Evolutionary conservation across 2,797 vertebrate genomes (phyloP).

Genomic region (Cheirogaleus major): DNA sequence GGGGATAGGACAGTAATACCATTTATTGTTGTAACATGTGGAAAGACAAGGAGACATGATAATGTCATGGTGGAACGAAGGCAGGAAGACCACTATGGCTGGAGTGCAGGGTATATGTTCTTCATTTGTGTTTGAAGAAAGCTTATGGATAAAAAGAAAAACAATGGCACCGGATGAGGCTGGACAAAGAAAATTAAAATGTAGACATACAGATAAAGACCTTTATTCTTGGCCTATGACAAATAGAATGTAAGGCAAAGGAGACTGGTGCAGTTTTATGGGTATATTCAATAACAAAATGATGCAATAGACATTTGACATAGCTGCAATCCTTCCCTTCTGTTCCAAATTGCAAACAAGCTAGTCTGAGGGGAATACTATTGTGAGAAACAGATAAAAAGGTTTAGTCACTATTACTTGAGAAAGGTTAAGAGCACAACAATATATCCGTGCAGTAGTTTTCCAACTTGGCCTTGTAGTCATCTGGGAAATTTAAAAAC

Average conservation of each 20-base stretch:
- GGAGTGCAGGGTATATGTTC: background rate
- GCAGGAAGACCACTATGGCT: background rate
- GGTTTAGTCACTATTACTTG: conserved; percentile 67
- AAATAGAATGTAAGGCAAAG: conserved; percentile 72
- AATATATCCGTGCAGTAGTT: background rate
- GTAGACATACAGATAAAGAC: background rate
- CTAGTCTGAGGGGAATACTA: conserved; percentile 59
- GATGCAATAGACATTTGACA: conserved; percentile 69
- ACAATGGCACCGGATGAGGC: background rate
- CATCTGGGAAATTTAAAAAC: background rate
- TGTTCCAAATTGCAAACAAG: conserved; percentile 64
- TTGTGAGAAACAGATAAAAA: conserved; percentile 61
- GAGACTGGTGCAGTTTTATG: conserved; percentile 8
- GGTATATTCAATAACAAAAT: conserved; percentile 51
- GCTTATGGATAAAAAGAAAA: background rate
- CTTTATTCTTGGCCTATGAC: conserved; percentile 41
- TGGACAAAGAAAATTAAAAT: conserved; percentile 6
- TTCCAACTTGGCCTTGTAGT: background rate
- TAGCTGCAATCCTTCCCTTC: conserved; percentile 65
- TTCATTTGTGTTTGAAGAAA: background rate
- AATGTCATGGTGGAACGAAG: background rate
- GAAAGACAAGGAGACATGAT: background rate
- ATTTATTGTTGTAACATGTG: background rate
- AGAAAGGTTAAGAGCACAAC: conserved; percentile 57
- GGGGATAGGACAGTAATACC: background rate